Base-by-base conservation (phyloP, 2,888 invertebrate species). In the Hermaeophaga mercurialis region DNA sequence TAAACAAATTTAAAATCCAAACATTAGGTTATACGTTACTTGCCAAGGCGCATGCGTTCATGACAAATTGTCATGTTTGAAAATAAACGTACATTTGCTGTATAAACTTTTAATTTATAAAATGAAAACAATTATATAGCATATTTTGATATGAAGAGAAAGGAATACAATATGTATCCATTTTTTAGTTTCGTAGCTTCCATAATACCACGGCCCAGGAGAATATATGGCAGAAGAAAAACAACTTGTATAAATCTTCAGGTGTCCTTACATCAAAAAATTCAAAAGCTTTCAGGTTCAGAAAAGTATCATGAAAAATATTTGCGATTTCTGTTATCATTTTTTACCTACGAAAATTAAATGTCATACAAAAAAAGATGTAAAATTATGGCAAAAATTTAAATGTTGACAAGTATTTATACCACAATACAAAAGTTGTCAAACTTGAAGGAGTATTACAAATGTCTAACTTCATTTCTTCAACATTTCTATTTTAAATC, bases 141-240 rank as follows among this genome's bases (percentile, higher is more conserved):
- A n/a, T n/a, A n/a, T n/a, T n/a, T n/a, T 15, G 9, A 22, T 24
- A 7, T 12, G 24, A 31, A 19, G 19, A 43, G 9, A 19, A 9
- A 19, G 43, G 8, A 19, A 15, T 18, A 19, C 11, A 9, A n/a
- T 18, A 6, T 17, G 2, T 1, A 39, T 43, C 14, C 43, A 43
- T 43, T 24, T 22, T 38, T 60, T 46, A 64, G 33, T 56, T 61
- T 56, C 54, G 62, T 28, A 68, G 46, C 54, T 70, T 70, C 70
- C 67, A 68, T 39, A 70, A 56, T 17, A 70, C 66, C 12, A 70
- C 66, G 2, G 63, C 38, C 70, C 70, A 70, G 6, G 70, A 70
- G 44, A 70, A 70, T 43, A 70, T 64, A 50, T 70, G 70, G 45
- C 70, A 70, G 33, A 69, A 70, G 55, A 70, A 67, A 56, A 70